Evolutionary conservation across 2,888 invertebrate genomes (phyloP), one percentile per base, ranked within the genome.

Genomic region (Meganola albula): DNA sequence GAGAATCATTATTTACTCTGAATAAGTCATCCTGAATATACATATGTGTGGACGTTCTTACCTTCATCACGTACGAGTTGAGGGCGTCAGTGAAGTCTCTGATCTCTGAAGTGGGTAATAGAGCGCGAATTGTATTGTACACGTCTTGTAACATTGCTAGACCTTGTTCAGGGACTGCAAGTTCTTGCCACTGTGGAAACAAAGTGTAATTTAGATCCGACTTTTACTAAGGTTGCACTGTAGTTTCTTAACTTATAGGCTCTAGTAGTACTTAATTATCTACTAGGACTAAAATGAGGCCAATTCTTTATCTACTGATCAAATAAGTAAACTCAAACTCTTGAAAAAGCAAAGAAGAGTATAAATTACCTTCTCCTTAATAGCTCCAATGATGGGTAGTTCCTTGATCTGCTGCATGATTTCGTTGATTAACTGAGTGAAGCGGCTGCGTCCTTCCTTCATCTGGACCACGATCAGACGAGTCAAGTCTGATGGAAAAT

Each of bases 101-200:
- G 3, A 90, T 63, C 59, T 94, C 93, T 0, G 87, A 82, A 0
- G 90, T 90, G 3, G 92, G 91, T 27, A 92, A 61, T 6, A 90
- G 56, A 6, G 87, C 85, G 25, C 89, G 88, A 10, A 92, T 30
- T 2, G 88, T 79, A 1, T 74, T 75, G 41, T 88, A 83, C 0
- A 89, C 44, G 38, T 90, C 90, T 20, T 87, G 77, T 7, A 91
- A 37, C 0, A 90, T 63, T 2, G 73, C 74, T 3, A 90, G 39
- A 0, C 88, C 54, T 11, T 88, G 87, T 5, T 92, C 91, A 0
- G 90, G 87, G 0, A 90, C 65, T n/a, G 89, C 76, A 5, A 88
- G 56, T 10, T 74, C 87, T 37, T 72, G 47, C 58, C 61, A 74
- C 85, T 86, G 51, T 12, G 12, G 14, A 27, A 37, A n/a, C 4